Evolutionary conservation across 2,888 invertebrate species (phyloP).

Genomic region (Aphidius colemani): DNA sequence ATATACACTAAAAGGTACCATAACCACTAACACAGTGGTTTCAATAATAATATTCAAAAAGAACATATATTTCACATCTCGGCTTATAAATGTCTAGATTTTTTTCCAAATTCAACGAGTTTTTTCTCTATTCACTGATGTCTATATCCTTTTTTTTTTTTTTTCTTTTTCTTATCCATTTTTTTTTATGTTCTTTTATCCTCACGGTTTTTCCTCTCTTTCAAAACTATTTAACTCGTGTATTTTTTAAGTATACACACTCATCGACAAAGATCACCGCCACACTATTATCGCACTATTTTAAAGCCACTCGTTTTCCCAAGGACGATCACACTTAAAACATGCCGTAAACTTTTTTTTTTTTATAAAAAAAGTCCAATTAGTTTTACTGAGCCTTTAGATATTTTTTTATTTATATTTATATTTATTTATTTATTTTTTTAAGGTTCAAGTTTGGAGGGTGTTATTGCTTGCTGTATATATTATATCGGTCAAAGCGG

Average conservation of each 20-base stretch:
- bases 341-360: too few species aligned
- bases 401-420: too few species aligned
- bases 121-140: constrained; percentile 11
- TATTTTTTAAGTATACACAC: constrained; percentile 25
- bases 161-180: not conserved
- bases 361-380: not conserved
- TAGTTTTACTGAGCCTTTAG: too few species aligned
- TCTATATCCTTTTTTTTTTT: not conserved
- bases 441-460: too few species aligned
- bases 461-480: too few species aligned
- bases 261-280: constrained; percentile 23
- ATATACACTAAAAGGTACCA: not conserved
- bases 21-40: constrained; percentile 4
- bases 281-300: constrained; percentile 24
- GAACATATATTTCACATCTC: constrained; percentile 46
- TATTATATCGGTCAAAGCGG: too few species aligned
- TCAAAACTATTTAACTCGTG: constrained; percentile 29
- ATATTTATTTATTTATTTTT: too few species aligned
- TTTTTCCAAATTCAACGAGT: constrained; percentile 41
- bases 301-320: constrained; percentile 10
- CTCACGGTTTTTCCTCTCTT: not conserved
- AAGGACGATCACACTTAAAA: constrained; percentile 14
- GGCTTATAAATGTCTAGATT: constrained; percentile 54
- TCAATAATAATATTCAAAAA: constrained; percentile 49
- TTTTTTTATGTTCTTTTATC: constrained; percentile 1